Evolutionary conservation across 2,888 invertebrate genomes (phyloP), one percentile per base, ranked within the genome.

Genomic region (Autographa pulchrina): DNA sequence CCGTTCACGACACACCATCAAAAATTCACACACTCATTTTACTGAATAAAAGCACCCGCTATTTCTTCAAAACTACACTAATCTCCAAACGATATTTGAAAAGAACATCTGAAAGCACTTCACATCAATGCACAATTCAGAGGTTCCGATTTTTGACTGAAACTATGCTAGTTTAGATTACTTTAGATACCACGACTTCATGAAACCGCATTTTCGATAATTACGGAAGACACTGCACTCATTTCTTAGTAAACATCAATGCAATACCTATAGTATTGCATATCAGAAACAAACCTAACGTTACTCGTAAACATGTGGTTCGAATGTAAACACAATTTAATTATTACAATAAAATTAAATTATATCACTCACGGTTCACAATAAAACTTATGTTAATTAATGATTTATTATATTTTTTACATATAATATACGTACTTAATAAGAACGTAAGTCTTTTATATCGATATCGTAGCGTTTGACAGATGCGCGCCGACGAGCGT

Each of bases 11-110:
- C 90, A 91, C 89, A 92, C 92, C 92, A 95, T 96, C 92, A 95
- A 95, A 95, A 94, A 96, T 96, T 95, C 92, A 96, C 93, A 92
- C 90, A 92, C 89, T 92, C 91, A 92, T 93, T 92, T 92, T 89
- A 88, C 91, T 89, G 90, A 90, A 93, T 92, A 91, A 91, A 92
- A 92, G 90, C 91, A 73, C 62, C 72, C 74, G 70, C 75, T 71
- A 75, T 78, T 79, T 77, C 62, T 70, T 65, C 65, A 25, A 72
- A 75, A 78, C 82, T 77, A 67, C 77, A 85, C 85, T 82, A 80
- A 83, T 78, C 73, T 76, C 67, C 67, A 66, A 78, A 84, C 80
- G 69, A 77, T 72, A 70, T 72, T 64, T 73, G 70, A 76, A 74
- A 61, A 78, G 65, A 77, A 75, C 31, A 54, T 35, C 58, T 70